Percentiles rank a stretch among this genome's conserved stretches.
phyloP scores from a whole-genome alignment of 1,140 invertebrate genomes.

The Chionoecetes opilio region DNA sequence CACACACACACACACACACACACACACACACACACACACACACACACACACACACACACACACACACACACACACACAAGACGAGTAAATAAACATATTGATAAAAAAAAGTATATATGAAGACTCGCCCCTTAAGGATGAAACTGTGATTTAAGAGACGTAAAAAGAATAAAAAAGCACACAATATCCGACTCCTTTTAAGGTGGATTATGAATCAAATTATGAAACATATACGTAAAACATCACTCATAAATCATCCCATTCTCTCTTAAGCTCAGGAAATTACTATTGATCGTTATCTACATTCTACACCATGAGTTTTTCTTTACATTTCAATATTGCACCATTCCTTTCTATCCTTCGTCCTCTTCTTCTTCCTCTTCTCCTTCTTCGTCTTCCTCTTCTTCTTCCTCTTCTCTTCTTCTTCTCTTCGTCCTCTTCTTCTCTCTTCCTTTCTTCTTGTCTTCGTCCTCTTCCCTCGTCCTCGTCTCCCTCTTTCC shows the following conservation, averaged over 20 bases:
- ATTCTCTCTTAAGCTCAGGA: background rate
- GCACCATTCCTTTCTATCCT: background rate
- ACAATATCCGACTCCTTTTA: background rate
- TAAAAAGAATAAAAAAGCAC: background rate
- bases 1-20: constrained; percentile 21
- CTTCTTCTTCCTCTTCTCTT: too few relatives aligned
- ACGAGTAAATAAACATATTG: background rate
- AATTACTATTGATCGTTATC: background rate
- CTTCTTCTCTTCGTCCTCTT: too few relatives aligned
- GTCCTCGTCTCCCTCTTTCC: too few relatives aligned
- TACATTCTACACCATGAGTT: background rate
- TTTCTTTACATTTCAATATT: background rate
- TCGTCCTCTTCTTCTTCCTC: background rate
- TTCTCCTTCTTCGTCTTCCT: too few relatives aligned
- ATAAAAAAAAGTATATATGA: constrained; percentile 5
- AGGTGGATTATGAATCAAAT: background rate
- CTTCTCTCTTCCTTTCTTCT: too few relatives aligned
- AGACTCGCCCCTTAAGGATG: background rate
- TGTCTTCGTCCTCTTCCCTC: too few relatives aligned
- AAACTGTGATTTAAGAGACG: background rate
- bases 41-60: constrained; percentile 25
- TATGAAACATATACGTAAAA: constrained; percentile 4
- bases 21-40: constrained; percentile 27
- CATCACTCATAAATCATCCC: background rate
- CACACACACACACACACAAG: background rate